Conservation (phyloP, 2,888 invertebrate species). For the Yponomeuta sedellus region DNA sequence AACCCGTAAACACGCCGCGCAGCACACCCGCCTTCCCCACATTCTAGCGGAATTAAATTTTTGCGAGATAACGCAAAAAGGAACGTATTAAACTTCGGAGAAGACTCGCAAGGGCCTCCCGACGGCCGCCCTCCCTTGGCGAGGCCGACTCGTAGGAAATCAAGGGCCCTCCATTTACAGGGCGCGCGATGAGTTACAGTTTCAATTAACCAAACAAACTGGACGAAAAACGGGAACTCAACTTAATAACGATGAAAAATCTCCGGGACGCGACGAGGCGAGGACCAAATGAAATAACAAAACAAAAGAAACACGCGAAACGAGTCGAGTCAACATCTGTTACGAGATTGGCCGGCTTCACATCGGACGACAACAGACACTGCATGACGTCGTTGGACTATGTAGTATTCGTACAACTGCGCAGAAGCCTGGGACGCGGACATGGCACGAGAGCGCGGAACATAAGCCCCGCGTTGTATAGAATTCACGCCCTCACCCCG, state of each 20-base stretch:
- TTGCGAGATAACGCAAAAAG: conserved; percentile 6
- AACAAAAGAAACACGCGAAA: conserved; percentile 9
- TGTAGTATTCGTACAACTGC: too few relatives aligned
- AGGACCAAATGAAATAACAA: background rate
- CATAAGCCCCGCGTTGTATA: too few relatives aligned
- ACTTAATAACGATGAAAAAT: conserved; percentile 15
- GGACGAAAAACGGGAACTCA: conserved; percentile 9
- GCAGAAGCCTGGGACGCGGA: too few relatives aligned
- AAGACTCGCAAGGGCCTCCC: background rate
- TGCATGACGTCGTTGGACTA: too few relatives aligned
- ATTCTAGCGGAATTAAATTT: conserved; percentile 14
- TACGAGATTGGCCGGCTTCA: too few relatives aligned
- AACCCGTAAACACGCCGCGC: conserved; percentile 24
- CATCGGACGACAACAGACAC: too few relatives aligned
- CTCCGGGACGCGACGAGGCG: background rate
- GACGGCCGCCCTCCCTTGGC: background rate
- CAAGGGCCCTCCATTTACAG: background rate
- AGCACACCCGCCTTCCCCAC: background rate
- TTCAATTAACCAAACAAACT: conserved; percentile 15
- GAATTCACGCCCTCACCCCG: too few relatives aligned
- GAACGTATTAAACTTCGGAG: background rate
- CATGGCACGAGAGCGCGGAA: too few relatives aligned
- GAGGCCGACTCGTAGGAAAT: background rate
- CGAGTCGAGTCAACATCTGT: conserved; percentile 10
- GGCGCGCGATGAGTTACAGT: conserved; percentile 1